Base-by-base conservation (phyloP, 2,113 vertebrate genomes). In the Lepisosteus osseus region DNA sequence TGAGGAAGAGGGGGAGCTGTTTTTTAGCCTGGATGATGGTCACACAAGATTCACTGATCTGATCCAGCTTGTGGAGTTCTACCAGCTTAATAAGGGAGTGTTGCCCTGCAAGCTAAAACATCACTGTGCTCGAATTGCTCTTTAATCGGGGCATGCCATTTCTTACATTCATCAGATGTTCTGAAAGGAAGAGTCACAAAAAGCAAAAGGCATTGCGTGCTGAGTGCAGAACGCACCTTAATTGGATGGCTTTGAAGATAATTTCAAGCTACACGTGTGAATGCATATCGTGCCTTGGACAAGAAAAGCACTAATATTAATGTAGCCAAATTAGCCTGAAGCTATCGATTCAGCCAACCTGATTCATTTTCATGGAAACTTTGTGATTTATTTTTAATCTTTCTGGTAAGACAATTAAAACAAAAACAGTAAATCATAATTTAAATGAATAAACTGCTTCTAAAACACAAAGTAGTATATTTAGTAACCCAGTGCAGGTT, bases 41-140 rank as follows among this genome's bases (percentile, higher is more conserved):
- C 94, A 96, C 79, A 99, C 96, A 0, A 93, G 92, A 72, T 99
- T 99, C 86, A 94, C 92, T 45, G 97, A 99, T 90, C 93, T 99
- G 79, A 97, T 97, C 79, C 97, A 99, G 87, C 86, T 99, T 76
- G 97, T 99, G 86, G 97, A 99, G 81, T 99, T 99, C 81, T 96
- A 99, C 85, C 96, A 97, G 70, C 92, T 99, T 73, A 99, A 99
- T 88, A 94, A 94, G 75, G 96, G 95, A 4, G 89, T 95, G 64
- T 89, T 99, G 79, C 97, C 97, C 79, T 98, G 94, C 90, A 98
- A 94, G 83, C 92, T 99, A 78, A 98, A 94, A 86, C 95, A 99
- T 87, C 96, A 96, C 83, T 99, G 97, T 78, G 83, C 92, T 76
- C 87, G 86, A 77, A 92, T 95, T 83, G 82, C 92, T 83, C 89